Evolutionary conservation across 1,140 invertebrate species (phyloP).

Genomic region (Pomacea maculata): DNA sequence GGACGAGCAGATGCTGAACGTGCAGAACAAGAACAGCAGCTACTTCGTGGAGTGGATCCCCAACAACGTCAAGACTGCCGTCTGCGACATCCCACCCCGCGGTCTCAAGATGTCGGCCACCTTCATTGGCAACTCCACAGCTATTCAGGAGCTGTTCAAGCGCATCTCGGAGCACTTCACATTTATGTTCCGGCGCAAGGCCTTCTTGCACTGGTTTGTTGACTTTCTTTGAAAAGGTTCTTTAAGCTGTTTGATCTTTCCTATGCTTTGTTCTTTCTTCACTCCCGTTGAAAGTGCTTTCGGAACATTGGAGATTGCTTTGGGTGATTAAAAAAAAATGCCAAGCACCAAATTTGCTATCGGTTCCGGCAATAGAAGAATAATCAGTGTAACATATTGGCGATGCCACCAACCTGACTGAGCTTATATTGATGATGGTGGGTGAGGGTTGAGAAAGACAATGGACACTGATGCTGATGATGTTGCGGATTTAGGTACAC

Average conservation of each 20-base stretch:
- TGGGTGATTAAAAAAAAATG: no score
- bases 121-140: conserved; percentile 76
- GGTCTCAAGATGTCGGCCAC: conserved; percentile 92
- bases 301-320: no score
- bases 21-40: conserved; percentile 68
- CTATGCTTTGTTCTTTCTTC: no score
- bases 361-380: no score
- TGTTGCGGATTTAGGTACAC: conserved; percentile 56
- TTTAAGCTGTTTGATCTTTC: no score
- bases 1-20: conserved; percentile 63
- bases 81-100: conserved; percentile 91
- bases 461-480: no score
- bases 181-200: conserved; percentile 78
- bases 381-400: no score
- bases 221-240: neutral
- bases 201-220: conserved; percentile 76
- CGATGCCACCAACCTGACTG: no score
- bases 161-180: conserved; percentile 73
- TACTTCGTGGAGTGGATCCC: conserved; percentile 96
- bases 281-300: no score
- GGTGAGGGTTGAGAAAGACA: no score
- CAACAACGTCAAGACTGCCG: conserved; percentile 91
- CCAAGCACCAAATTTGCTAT: no score
- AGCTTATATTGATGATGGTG: no score
- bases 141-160: conserved; percentile 82